These are phyloP conservation scores for Laothoe populi DNA, from an alignment of 2,888 invertebrate species.

Conservation along the genomic window DNA sequence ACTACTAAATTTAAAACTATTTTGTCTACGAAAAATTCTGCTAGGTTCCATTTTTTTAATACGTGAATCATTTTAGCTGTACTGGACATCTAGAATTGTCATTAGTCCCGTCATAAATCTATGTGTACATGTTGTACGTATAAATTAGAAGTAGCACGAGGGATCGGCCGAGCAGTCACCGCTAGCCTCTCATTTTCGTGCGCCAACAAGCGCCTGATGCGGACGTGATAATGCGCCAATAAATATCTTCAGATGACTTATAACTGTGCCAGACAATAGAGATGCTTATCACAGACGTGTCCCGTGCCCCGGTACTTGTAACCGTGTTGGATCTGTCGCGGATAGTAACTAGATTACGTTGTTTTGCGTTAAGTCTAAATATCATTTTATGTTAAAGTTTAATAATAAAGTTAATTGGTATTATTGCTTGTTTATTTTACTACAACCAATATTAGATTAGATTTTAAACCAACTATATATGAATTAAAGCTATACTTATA, in stretches of 20 bases:
- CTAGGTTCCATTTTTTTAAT: no score
- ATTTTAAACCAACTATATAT: no score
- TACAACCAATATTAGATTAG: no score
- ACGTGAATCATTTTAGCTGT: no score
- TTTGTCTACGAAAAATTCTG: no score
- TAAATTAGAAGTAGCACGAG: not conserved
- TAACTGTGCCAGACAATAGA: slow-evolving; percentile 46
- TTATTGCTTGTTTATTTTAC: no score
- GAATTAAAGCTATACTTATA: no score
- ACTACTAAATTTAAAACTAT: no score
- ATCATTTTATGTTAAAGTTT: slow-evolving; percentile 4
- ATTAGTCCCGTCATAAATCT: no score
- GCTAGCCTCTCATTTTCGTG: slow-evolving; percentile 22
- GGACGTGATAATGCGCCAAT: slow-evolving; percentile 55
- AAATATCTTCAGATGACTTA: slow-evolving; percentile 56
- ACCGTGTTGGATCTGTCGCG: slow-evolving; percentile 24
- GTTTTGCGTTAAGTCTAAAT: slow-evolving; percentile 21
- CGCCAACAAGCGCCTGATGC: slow-evolving; percentile 28
- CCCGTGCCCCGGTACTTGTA: slow-evolving; percentile 25
- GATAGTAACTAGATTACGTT: slow-evolving; percentile 17
- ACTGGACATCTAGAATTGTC: no score
- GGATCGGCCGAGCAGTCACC: not conserved
- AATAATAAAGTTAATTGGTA: no score
- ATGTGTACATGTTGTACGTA: not conserved
- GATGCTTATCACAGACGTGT: slow-evolving; percentile 42